These are phyloP conservation scores for Volucella inflata DNA, from an alignment of 2,888 invertebrate species.

Conservation along the genomic window DNA sequence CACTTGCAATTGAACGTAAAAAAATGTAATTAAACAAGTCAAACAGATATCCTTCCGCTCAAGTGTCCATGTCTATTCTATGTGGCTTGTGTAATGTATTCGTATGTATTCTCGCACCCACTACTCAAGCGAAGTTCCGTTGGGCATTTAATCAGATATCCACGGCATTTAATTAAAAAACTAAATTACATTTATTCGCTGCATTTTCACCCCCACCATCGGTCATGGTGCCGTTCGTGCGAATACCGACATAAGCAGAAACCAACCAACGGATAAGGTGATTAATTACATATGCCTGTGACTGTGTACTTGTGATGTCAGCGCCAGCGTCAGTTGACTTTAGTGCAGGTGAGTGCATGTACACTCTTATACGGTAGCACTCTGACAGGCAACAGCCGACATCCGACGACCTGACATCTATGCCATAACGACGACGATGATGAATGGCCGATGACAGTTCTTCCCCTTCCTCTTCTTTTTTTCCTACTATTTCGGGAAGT, in stretches of 20 bases:
- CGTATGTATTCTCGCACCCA: neutral
- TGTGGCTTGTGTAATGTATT: neutral
- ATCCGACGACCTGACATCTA: conserved; percentile 21
- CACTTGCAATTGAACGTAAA: conserved; percentile 66
- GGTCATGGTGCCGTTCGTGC: neutral
- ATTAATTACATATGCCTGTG: conserved; percentile 67
- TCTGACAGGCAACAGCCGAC: too few relatives aligned
- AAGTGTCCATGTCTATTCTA: neutral
- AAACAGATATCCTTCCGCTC: conserved; percentile 66
- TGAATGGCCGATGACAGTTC: conserved; percentile 61
- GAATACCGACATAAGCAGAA: conserved; percentile 15
- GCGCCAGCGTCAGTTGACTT: too few relatives aligned
- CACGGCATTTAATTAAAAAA: conserved; percentile 74
- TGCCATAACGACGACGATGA: conserved; percentile 73
- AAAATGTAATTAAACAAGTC: conserved; percentile 74
- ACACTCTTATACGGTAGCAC: conserved; percentile 34
- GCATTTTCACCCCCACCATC: conserved; percentile 43
- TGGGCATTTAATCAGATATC: conserved; percentile 75
- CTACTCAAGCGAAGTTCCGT: conserved; percentile 32
- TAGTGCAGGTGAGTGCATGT: conserved; percentile 41
- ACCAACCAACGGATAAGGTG: conserved; percentile 57
- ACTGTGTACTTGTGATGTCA: neutral
- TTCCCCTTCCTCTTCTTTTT: conserved; percentile 4
- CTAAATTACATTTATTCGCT: conserved; percentile 74
- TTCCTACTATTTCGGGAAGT: neutral